Evolutionary conservation across 1,140 invertebrate species (phyloP).

Genomic region (Drosophila pandora): DNA sequence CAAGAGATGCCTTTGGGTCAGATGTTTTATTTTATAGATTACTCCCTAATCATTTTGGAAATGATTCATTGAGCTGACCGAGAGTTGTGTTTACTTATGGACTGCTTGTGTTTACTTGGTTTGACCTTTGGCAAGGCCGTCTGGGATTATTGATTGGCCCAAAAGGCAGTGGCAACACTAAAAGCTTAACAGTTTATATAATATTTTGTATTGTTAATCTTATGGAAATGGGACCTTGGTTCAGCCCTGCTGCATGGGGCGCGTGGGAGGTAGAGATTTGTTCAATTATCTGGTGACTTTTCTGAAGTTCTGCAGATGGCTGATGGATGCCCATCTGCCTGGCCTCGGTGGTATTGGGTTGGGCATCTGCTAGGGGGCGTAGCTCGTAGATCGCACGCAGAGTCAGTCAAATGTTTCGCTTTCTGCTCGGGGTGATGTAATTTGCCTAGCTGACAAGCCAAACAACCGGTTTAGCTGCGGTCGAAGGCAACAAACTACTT

Average conservation of each 20-base stretch:
- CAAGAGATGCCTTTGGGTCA: background rate
- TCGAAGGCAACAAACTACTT: slow-evolving; percentile 40
- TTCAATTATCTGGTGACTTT: slow-evolving; percentile 26
- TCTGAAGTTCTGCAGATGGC: slow-evolving; percentile 66
- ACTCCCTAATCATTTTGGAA: background rate
- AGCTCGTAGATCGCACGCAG: slow-evolving; percentile 29
- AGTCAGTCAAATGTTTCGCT: slow-evolving; percentile 46
- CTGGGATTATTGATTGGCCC: slow-evolving; percentile 46
- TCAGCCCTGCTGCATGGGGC: background rate
- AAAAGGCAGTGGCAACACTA: slow-evolving; percentile 5
- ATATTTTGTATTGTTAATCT: slow-evolving; percentile 13
- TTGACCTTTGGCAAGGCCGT: slow-evolving; percentile 39
- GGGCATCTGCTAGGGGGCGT: slow-evolving; percentile 27
- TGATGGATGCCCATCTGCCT: slow-evolving; percentile 32
- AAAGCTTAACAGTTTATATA: slow-evolving; percentile 22
- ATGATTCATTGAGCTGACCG: slow-evolving; percentile 31
- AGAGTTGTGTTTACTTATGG: slow-evolving; percentile 32
- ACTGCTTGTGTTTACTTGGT: slow-evolving; percentile 10
- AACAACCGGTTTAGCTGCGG: slow-evolving; percentile 64
- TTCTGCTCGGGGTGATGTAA: slow-evolving; percentile 66
- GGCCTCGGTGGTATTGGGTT: slow-evolving; percentile 27
- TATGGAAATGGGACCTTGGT: slow-evolving; percentile 40
- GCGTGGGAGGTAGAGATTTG: slow-evolving; percentile 5
- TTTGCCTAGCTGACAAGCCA: slow-evolving; percentile 60
- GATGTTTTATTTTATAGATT: slow-evolving; percentile 19